These are phyloP conservation scores for Eupithecia subumbrata DNA, from an alignment of 2,888 invertebrate genomes.

Conservation along the genomic window DNA sequence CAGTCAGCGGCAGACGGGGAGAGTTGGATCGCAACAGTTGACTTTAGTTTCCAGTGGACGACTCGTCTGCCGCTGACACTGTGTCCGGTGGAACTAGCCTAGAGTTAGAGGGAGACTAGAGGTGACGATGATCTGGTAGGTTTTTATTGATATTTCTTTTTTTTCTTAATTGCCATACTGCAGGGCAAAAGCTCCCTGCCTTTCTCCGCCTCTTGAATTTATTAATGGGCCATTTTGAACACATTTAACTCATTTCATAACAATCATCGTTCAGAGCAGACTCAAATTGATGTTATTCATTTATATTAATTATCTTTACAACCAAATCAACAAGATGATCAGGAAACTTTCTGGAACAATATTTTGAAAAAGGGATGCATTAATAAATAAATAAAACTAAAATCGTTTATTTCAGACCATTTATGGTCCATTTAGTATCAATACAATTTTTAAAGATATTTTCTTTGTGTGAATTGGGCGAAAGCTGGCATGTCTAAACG, in stretches of 20 bases:
- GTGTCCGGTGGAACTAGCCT: constrained; percentile 18
- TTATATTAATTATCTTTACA: no score
- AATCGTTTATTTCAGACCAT: no score
- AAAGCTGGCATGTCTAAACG: constrained; percentile 44
- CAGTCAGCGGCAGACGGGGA: constrained; percentile 33
- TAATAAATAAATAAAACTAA: neutral
- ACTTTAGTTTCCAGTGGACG: constrained; percentile 34
- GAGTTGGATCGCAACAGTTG: constrained; percentile 37
- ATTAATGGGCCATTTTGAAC: no score
- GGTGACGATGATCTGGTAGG: neutral
- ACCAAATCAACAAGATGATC: no score
- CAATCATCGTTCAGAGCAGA: no score
- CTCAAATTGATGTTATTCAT: no score
- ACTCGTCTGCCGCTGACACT: constrained; percentile 34
- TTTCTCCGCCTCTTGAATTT: no score
- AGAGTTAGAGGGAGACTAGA: neutral
- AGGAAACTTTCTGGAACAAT: neutral
- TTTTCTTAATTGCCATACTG: no score
- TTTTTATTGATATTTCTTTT: no score
- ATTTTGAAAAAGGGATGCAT: neutral
- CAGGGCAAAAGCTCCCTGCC: no score
- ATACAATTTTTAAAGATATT: neutral
- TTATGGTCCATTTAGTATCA: no score
- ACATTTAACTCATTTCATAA: no score
- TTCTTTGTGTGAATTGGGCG: neutral